Evolutionary conservation across 2,888 invertebrate genomes (phyloP).

Genomic region (Tetanocera ferruginea): DNA sequence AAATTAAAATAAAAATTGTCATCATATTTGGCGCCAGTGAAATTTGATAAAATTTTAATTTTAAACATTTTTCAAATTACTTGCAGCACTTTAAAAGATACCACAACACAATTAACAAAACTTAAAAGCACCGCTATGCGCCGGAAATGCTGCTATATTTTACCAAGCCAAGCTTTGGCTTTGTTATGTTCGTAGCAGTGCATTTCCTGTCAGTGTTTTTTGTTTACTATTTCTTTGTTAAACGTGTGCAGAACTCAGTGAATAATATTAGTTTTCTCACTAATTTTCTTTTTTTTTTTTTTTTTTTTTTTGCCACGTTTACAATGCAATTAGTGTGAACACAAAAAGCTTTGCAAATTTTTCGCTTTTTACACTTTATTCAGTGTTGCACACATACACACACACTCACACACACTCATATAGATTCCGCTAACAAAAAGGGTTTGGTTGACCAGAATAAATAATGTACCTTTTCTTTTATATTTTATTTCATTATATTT

Average conservation of each 20-base stretch:
- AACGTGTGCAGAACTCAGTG: not conserved
- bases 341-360: not conserved
- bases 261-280: not conserved
- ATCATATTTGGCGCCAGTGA: not conserved
- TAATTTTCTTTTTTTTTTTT: conserved; percentile 6
- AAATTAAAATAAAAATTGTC: not conserved
- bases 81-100: not conserved
- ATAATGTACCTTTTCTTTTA: no score
- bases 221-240: not conserved
- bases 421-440: no score
- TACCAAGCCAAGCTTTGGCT: not conserved
- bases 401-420: no score
- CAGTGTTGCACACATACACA: not conserved
- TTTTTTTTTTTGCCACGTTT: not conserved
- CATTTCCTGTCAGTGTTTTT: not conserved
- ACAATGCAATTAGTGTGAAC: not conserved
- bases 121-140: not conserved
- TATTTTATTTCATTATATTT: no score
- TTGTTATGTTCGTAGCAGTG: not conserved
- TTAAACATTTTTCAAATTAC: not conserved
- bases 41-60: not conserved
- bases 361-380: not conserved
- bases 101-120: not conserved
- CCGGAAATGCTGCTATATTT: not conserved
- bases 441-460: no score